Percentiles rank a stretch among this genome's conserved stretches.
Conservation (phyloP, 2,888 invertebrate species). For the Drosophila leonis region DNA sequence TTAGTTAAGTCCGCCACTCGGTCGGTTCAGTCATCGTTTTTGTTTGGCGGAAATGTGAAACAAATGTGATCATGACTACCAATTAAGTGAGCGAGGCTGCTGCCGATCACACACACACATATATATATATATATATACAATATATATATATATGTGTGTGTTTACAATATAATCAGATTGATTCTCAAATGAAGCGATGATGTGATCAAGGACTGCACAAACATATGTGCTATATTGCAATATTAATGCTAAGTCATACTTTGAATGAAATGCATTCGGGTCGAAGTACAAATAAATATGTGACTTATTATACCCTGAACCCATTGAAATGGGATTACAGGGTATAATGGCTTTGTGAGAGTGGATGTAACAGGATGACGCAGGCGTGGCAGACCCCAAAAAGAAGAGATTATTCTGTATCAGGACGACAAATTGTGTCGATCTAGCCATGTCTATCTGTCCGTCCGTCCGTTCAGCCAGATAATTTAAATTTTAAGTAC, state of each 20-base stretch:
- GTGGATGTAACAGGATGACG: too few species aligned
- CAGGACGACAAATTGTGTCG: too few species aligned
- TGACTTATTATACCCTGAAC: background rate
- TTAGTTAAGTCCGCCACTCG: conserved; percentile 13
- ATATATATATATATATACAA: background rate
- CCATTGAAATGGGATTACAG: background rate
- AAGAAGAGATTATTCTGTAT: too few species aligned
- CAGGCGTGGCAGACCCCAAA: background rate
- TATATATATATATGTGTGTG: background rate
- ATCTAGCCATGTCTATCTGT: too few species aligned
- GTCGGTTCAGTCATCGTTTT: conserved; percentile 13
- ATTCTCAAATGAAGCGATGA: conserved; percentile 28
- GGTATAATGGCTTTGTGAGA: background rate
- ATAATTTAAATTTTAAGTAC: too few species aligned
- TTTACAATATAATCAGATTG: conserved; percentile 9
- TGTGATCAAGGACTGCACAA: conserved; percentile 25
- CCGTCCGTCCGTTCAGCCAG: too few species aligned
- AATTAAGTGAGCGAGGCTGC: conserved; percentile 52
- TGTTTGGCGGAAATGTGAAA: conserved; percentile 51
- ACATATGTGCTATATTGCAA: background rate
- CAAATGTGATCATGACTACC: conserved; percentile 57
- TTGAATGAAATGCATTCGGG: background rate
- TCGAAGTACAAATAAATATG: background rate
- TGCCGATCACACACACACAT: conserved; percentile 4
- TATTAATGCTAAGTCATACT: background rate